Conservation (phyloP, 2,797 vertebrate genomes). For the Amniataba percoides region DNA sequence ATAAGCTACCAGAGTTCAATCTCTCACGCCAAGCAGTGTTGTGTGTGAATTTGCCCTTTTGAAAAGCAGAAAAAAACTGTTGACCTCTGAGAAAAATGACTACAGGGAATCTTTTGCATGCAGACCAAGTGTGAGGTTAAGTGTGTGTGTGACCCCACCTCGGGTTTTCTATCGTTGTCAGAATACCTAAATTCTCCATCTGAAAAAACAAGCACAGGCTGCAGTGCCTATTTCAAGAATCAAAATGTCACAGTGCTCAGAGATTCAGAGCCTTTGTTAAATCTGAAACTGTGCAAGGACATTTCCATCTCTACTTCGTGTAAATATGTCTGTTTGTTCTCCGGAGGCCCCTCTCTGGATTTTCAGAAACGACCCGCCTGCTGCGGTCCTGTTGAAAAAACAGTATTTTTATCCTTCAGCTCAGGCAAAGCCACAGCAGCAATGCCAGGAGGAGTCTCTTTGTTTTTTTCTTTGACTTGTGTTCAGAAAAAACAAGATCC, state of each 20-base stretch:
- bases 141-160: background rate
- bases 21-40: slow-evolving; percentile 5
- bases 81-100: slow-evolving; percentile 44
- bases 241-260: slow-evolving; percentile 22
- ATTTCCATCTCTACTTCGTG: background rate
- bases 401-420: background rate
- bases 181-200: slow-evolving; percentile 7
- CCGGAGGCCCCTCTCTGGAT: background rate
- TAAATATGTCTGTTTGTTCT: slow-evolving; percentile 14
- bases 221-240: background rate
- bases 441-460: background rate
- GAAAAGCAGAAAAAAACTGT: slow-evolving; percentile 20
- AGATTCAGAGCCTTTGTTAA: background rate
- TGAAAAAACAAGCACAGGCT: background rate
- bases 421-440: background rate
- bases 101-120: slow-evolving; percentile 37
- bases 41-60: slow-evolving; percentile 32
- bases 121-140: slow-evolving; percentile 36
- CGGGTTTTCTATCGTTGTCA: slow-evolving; percentile 3
- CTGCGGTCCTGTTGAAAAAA: background rate
- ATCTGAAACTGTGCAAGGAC: background rate
- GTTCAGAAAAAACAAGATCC: background rate
- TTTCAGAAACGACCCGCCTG: background rate
- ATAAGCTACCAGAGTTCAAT: background rate
- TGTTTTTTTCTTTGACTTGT: background rate